Base-by-base conservation (phyloP, 2,797 vertebrate genomes). In the Hippoglossus hippoglossus region DNA sequence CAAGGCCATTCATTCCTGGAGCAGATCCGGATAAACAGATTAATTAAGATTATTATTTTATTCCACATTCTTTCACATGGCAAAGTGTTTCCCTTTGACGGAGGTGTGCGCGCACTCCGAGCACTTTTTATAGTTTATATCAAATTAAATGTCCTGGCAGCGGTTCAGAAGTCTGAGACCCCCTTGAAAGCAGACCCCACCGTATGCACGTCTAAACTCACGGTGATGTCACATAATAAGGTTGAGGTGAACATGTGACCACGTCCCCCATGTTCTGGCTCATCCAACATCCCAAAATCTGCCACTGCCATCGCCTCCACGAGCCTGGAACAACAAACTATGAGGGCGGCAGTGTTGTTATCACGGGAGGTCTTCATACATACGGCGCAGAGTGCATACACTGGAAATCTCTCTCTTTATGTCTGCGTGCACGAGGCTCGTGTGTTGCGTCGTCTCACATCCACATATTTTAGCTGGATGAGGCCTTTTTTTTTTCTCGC, bases 401-500 rank as follows among this genome's bases (percentile, higher is more conserved):
- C 22, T 2, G 5, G 1, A 21, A 21, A 41, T 26, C 61, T 18
- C 62, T 53, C 58, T 2, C 34, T 11, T 7, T n/a, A 22, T 31
- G 21, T 64, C 67, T 46, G 41, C 4, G 61, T 57, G 51, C 13
- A 44, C 36, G 39, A 46, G 26, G 36, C 26, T 5, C 26, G 57
- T 31, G 51, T 25, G 8, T n/a, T 25, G 44, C 34, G 65, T 71
- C 10, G 5, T 25, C 57, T 61, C 21, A 49, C 73, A 19, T 31
- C 0, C 18, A 2, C 58, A 85, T 62, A 65, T 70, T 67, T 85
- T 77, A 87, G 16, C 67, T 25, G 57, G 85, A 86, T 77, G 68
- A 79, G 51, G 59, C 57, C 63, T 24, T 26, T 31, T 31, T 31
- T 31, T 24, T 12, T 13, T 47, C 10, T 26, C 70, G 49, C 81